phyloP scores from a whole-genome alignment of 1,140 invertebrate genomes.

The Danaus plexippus region DNA sequence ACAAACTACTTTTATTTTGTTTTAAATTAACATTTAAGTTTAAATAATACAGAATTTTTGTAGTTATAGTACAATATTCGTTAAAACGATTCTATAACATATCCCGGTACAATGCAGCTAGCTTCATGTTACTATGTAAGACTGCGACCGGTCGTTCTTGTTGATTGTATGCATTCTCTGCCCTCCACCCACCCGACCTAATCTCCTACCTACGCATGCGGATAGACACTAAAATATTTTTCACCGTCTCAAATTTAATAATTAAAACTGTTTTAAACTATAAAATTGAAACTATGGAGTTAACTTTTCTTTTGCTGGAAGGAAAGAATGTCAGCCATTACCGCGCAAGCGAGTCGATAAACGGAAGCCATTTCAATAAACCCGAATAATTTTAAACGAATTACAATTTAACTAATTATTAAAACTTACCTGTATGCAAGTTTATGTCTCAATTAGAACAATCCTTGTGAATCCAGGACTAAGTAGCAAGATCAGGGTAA shows the following conservation, averaged over 20 bases:
- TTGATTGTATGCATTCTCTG: constrained; percentile 44
- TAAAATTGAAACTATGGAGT: constrained; percentile 23
- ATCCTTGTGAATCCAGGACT: constrained; percentile 61
- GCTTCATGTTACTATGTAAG: constrained; percentile 6
- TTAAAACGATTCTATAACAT: constrained; percentile 24
- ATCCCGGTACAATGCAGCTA: too few species aligned
- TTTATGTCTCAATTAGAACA: constrained; percentile 48
- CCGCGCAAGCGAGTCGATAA: constrained; percentile 68
- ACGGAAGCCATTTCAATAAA: constrained; percentile 66
- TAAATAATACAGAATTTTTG: too few species aligned
- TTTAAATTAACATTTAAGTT: too few species aligned
- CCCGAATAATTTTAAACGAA: constrained; percentile 45
- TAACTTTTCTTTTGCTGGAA: constrained; percentile 25
- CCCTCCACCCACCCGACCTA: constrained; percentile 44
- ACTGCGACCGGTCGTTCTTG: constrained; percentile 37
- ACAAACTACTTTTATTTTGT: too few species aligned
- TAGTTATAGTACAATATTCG: too few species aligned
- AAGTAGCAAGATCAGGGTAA: constrained; percentile 38
- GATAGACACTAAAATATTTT: constrained; percentile 21
- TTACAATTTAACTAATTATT: constrained; percentile 15
- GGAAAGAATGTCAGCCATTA: constrained; percentile 69
- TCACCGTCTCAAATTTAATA: constrained; percentile 13
- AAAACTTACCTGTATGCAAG: constrained; percentile 48
- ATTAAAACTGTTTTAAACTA: constrained; percentile 17
- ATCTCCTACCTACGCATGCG: constrained; percentile 41